Percentiles rank a stretch among this genome's conserved stretches.
Evolutionary conservation across 2,888 invertebrate genomes (phyloP).

Genomic region (Hyposoter didymator): DNA sequence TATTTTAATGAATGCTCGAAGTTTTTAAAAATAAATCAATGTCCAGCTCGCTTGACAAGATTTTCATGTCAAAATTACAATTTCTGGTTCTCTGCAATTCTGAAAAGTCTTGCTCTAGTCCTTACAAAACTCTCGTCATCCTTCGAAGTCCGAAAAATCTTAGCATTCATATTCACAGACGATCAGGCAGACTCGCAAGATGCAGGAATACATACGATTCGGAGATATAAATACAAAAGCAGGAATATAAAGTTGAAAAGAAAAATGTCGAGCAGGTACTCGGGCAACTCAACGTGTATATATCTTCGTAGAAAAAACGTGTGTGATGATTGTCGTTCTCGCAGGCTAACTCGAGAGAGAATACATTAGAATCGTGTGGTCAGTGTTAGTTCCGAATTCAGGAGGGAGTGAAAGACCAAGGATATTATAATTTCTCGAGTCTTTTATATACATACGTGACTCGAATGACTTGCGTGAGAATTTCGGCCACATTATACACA

Average conservation of each 20-base stretch:
- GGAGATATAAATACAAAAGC: constrained; percentile 14
- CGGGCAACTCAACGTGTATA: not conserved
- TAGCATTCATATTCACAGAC: constrained; percentile 24
- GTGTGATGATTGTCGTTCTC: constrained; percentile 46
- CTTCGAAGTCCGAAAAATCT: not conserved
- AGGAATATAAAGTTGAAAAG: constrained; percentile 22
- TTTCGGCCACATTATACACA: constrained; percentile 66
- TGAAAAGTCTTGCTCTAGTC: not conserved
- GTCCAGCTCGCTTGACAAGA: not conserved
- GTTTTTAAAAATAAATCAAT: not conserved
- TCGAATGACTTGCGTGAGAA: constrained; percentile 68
- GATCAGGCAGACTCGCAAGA: not conserved
- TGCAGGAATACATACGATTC: not conserved
- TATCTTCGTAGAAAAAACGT: constrained; percentile 54
- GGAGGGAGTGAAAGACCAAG: constrained; percentile 37
- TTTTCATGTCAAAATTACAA: not conserved
- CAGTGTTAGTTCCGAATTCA: constrained; percentile 53
- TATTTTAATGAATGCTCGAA: not conserved
- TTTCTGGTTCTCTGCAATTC: not conserved
- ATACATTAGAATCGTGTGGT: constrained; percentile 29
- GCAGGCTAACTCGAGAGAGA: constrained; percentile 26
- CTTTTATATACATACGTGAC: constrained; percentile 70
- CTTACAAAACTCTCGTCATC: not conserved
- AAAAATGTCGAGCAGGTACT: constrained; percentile 31
- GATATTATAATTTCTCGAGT: constrained; percentile 50